Base-by-base conservation (phyloP, 2,113 vertebrate species). In the Damaliscus lunatus region DNA sequence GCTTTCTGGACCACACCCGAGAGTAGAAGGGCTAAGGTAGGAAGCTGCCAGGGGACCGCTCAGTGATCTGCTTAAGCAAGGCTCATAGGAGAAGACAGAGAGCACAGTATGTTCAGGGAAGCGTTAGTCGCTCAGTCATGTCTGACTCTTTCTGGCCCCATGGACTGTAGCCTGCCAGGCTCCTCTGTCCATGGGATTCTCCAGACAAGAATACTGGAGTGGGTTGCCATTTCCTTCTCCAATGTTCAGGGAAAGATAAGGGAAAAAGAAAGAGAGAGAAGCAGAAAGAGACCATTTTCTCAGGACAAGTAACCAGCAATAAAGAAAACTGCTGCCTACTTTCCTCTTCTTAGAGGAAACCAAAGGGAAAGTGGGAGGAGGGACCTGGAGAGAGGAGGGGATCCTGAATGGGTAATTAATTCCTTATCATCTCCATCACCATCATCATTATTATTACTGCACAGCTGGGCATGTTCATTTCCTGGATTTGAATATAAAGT, bases 81-180 rank as follows among this genome's bases (percentile, higher is more conserved):
- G 15, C 13, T 19, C 53, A 3, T 1, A 2, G 12, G 19, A 90
- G 74, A 62, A 25, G 74, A 53, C 10, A 29, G 2, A 16, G 5
- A 2, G 16, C 3, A 0, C 0, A 1, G 48, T 4, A 6, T 0
- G 1, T 25, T n/a, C 48, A 2, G 74, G 78, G 48, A 52, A n/a
- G 40, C 3, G 12, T 77, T 77, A 77, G 71, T 40, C 6, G 6
- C 40, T 77, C 71, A 43, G 71, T 77, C 3, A 0, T 15, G 40
- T 43, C 40, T 14, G 40, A 77, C 71, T 77, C 40, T 43, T 43
- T 77, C 36, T 77, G 40, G 43, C 23, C 71, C 36, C 40, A 7
- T 27, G 71, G 40, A 77, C 71, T 27, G 23, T 43, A 77, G 71
- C 71, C 71, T 0, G 2, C 40, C 71, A 43, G 71, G 71, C 71